Percentiles rank a stretch among this genome's conserved stretches.
These are phyloP conservation scores for Rhea pennata DNA, from an alignment of 2,113 vertebrate species.

Conservation along the genomic window DNA sequence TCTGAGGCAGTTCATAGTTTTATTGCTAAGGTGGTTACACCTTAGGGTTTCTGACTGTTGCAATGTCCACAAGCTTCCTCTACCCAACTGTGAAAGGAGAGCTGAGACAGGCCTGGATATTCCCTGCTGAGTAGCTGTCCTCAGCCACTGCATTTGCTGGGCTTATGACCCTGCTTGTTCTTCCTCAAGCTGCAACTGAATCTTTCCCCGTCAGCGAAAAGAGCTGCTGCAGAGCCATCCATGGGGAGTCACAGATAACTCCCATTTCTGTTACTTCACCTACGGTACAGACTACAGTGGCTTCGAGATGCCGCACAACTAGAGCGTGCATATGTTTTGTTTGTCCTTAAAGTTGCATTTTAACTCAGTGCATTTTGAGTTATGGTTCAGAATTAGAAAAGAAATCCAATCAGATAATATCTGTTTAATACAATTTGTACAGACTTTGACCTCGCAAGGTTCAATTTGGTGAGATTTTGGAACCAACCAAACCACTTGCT, in stretches of 20 bases:
- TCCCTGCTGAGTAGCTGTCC: not conserved
- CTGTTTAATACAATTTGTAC: not conserved
- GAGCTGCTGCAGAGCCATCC: not conserved
- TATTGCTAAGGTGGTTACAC: not conserved
- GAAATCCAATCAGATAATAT: not conserved
- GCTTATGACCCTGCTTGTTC: not conserved
- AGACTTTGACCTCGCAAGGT: not conserved
- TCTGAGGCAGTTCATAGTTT: not conserved
- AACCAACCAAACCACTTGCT: not conserved
- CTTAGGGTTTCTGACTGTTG: not conserved
- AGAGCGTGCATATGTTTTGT: not conserved
- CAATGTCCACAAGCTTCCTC: not conserved
- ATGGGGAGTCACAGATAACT: not conserved
- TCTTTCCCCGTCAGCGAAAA: not conserved
- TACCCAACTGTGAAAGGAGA: too few relatives aligned
- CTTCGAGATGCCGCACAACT: not conserved
- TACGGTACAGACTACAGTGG: too few relatives aligned
- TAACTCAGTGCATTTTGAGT: not conserved
- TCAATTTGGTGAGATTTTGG: not conserved
- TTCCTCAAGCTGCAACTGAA: not conserved
- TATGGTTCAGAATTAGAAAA: not conserved
- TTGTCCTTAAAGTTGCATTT: not conserved
- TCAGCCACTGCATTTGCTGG: not conserved
- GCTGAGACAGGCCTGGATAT: too few relatives aligned
- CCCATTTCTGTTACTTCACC: too few relatives aligned